Conservation (phyloP, 2,888 invertebrate genomes). For the Myathropa florea region DNA sequence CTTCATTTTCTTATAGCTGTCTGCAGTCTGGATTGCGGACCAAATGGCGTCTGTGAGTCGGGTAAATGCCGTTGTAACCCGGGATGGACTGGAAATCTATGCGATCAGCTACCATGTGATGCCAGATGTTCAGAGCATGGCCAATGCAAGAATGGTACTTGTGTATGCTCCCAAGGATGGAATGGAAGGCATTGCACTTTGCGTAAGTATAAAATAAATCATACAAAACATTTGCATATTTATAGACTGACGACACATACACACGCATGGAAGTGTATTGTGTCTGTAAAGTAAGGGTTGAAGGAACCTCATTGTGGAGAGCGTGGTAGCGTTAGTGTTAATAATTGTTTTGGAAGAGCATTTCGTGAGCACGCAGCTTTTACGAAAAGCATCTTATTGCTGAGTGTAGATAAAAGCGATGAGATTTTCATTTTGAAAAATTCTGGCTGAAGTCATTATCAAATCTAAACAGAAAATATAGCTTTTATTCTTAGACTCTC, state of each 20-base stretch:
- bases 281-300: not conserved
- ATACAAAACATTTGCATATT: not conserved
- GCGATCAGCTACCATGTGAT: constrained; percentile 96
- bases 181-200: constrained; percentile 98
- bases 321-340: not conserved
- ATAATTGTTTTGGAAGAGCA: not conserved
- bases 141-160: constrained; percentile 98
- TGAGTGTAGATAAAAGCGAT: not conserved
- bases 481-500: too few species aligned
- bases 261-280: not conserved
- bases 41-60: constrained; percentile 95
- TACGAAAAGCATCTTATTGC: not conserved
- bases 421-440: too few species aligned
- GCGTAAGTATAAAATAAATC: constrained; percentile 86
- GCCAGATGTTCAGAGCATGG: constrained; percentile 96
- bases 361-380: not conserved
- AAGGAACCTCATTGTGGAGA: not conserved
- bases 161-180: constrained; percentile 98
- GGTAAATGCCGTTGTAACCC: constrained; percentile 94
- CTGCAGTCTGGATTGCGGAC: constrained; percentile 95
- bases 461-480: too few species aligned
- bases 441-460: too few species aligned
- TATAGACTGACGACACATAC: not conserved
- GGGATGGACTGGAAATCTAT: constrained; percentile 96
- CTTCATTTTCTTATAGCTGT: constrained; percentile 84